Conservation (phyloP, 2,888 invertebrate genomes). For the Chloromyia formosa region DNA sequence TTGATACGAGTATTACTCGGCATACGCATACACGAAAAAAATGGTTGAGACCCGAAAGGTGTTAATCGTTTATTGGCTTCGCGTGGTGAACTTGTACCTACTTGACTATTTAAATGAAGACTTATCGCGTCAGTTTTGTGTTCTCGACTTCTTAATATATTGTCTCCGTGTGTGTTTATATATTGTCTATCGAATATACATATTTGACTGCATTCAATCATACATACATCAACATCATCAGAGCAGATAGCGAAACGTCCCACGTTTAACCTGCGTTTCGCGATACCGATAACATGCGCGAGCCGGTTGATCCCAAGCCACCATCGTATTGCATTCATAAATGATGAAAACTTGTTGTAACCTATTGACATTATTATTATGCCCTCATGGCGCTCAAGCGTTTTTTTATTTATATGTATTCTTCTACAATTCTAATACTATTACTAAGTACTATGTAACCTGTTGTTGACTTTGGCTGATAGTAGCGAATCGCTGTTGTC, state of each 20-base stretch:
- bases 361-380: constrained; percentile 38
- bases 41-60: neutral
- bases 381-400: constrained; percentile 14
- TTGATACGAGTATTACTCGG: too few relatives aligned
- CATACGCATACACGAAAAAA: too few relatives aligned
- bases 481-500: constrained; percentile 12
- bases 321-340: constrained; percentile 13
- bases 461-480: constrained; percentile 17
- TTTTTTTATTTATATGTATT: neutral
- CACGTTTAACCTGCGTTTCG: neutral
- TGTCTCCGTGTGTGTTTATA: neutral
- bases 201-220: neutral
- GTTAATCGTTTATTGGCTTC: constrained; percentile 30
- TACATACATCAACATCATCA: neutral
- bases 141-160: neutral
- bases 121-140: neutral
- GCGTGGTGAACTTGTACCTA: constrained; percentile 21
- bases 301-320: neutral
- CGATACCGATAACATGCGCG: constrained; percentile 6
- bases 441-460: constrained; percentile 3
- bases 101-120: constrained; percentile 1
- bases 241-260: neutral
- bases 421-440: constrained; percentile 22
- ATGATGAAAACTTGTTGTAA: constrained; percentile 21
- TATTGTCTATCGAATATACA: neutral